phyloP scores from a whole-genome alignment of 1,140 invertebrate species.

The Drosophila ananassae region DNA sequence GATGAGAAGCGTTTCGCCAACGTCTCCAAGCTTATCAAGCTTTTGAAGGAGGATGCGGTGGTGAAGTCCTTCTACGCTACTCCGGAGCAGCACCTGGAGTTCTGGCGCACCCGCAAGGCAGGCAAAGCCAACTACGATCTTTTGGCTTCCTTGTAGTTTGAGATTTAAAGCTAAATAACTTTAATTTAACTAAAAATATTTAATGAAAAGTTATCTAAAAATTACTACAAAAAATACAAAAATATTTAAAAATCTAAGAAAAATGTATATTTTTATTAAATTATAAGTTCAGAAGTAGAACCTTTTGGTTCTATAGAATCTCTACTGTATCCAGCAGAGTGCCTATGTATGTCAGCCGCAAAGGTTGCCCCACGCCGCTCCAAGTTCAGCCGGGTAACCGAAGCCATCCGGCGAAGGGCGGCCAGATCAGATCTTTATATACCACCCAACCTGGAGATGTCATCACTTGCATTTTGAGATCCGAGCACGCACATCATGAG shows the following conservation, averaged over 20 bases:
- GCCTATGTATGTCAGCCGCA: conserved; percentile 56
- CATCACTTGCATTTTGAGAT: conserved; percentile 52
- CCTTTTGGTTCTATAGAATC: no score
- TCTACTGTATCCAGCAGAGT: conserved; percentile 13
- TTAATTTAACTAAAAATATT: conserved; percentile 9
- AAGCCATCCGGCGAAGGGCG: conserved; percentile 50
- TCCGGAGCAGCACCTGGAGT: conserved; percentile 55
- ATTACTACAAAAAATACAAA: background rate
- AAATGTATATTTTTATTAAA: background rate
- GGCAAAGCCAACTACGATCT: conserved; percentile 57
- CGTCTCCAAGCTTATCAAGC: conserved; percentile 42
- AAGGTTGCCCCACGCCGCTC: conserved; percentile 41
- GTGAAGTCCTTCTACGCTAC: conserved; percentile 44
- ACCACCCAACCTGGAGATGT: conserved; percentile 5
- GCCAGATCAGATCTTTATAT: conserved; percentile 45
- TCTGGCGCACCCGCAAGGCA: conserved; percentile 33
- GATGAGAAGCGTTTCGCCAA: conserved; percentile 50
- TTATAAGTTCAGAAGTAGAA: background rate
- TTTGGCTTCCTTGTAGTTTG: conserved; percentile 31
- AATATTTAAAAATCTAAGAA: background rate
- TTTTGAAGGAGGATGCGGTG: conserved; percentile 43
- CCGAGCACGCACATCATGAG: conserved; percentile 58
- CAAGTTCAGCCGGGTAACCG: conserved; percentile 63
- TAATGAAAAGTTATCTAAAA: no score
- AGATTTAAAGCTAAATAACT: background rate